Conservation (phyloP, 2,797 vertebrate species). For the Odontamblyopus lacepedii region DNA sequence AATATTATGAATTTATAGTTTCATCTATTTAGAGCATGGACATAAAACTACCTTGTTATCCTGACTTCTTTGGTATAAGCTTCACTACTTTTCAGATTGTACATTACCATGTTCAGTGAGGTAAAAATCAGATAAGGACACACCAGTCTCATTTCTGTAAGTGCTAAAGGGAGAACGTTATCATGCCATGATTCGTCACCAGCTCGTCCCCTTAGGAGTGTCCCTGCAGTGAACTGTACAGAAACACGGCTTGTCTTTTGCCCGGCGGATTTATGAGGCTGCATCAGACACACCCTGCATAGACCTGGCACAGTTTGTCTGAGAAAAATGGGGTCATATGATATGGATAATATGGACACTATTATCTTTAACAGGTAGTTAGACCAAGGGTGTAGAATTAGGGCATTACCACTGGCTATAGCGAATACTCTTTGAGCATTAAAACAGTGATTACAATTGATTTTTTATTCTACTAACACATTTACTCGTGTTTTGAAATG, state of each 20-base stretch:
- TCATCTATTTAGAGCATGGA: not conserved
- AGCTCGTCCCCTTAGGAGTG: slow-evolving; percentile 54
- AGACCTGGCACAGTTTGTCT: slow-evolving; percentile 55
- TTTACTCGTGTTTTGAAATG: not conserved
- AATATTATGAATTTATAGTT: not conserved
- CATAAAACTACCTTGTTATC: not conserved
- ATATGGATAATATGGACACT: slow-evolving; percentile 24
- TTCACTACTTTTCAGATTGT: not conserved
- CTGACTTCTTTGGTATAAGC: not conserved
- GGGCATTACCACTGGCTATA: not conserved
- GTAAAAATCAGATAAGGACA: slow-evolving; percentile 55
- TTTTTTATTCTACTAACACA: not conserved
- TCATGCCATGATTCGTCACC: slow-evolving; percentile 42
- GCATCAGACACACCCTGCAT: slow-evolving; percentile 54
- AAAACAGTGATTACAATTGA: not conserved
- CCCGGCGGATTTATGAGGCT: slow-evolving; percentile 54
- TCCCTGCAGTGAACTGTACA: slow-evolving; percentile 56
- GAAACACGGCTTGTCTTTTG: slow-evolving; percentile 44
- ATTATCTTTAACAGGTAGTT: slow-evolving; percentile 9
- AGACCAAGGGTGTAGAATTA: not conserved
- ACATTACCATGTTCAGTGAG: slow-evolving; percentile 23
- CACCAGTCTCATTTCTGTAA: slow-evolving; percentile 50
- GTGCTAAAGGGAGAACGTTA: slow-evolving; percentile 53
- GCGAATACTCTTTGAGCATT: not conserved
- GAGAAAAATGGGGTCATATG: slow-evolving; percentile 52